Evolutionary conservation across 2,888 invertebrate species (phyloP).

Genomic region (Troilus luridus): DNA sequence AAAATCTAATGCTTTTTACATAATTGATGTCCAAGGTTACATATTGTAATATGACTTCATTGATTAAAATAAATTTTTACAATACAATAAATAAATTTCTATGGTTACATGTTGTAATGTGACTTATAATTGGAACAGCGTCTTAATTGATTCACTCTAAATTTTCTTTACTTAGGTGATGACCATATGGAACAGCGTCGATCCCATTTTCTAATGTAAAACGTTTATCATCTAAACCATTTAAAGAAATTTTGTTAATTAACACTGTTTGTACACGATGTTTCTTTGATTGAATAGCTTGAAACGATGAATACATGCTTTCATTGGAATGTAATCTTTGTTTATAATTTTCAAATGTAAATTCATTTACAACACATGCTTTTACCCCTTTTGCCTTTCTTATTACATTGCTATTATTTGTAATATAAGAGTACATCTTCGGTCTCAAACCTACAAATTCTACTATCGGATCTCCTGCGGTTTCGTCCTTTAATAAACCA

Average conservation of each 20-base stretch:
- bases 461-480: neutral
- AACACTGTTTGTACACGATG: neutral
- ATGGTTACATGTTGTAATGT: neutral
- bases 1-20: too few species aligned
- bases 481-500: constrained; percentile 45
- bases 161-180: neutral
- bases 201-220: neutral
- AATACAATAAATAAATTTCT: too few species aligned
- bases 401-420: neutral
- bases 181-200: neutral
- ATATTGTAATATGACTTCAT: too few species aligned
- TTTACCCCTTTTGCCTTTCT: constrained; percentile 35
- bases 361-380: neutral
- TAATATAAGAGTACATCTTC: constrained; percentile 17
- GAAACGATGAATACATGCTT: too few species aligned
- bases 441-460: constrained; percentile 18
- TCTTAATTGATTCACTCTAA: neutral
- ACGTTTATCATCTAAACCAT: neutral
- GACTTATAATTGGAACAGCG: too few species aligned
- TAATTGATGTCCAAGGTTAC: too few species aligned
- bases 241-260: neutral
- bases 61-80: too few species aligned
- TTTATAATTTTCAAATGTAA: neutral
- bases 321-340: neutral
- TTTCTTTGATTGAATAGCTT: neutral